phyloP scores from a whole-genome alignment of 2,888 invertebrate genomes.

The Pristionchus fissidentatus region DNA sequence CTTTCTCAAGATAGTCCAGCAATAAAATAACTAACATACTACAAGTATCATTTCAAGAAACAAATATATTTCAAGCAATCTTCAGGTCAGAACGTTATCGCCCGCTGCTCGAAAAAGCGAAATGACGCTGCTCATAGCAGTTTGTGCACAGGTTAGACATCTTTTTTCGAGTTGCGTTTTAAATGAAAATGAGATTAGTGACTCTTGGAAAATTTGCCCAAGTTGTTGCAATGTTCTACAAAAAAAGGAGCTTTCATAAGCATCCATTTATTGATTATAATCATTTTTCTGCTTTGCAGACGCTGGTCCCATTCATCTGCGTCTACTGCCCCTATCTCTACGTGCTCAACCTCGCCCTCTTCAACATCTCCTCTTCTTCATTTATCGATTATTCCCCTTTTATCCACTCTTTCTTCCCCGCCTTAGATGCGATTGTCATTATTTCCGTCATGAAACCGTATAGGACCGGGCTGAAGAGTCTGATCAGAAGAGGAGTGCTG shows the following conservation, averaged over 20 bases:
- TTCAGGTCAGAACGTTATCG: not conserved
- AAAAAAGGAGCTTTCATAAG: no score
- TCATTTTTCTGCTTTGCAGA: constrained; percentile 1
- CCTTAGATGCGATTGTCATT: not conserved
- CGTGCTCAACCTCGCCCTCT: not conserved
- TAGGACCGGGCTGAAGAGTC: not conserved
- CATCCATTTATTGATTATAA: no score
- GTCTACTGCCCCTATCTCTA: not conserved
- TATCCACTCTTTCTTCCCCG: not conserved
- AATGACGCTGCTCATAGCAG: not conserved
- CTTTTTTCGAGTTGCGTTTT: no score
- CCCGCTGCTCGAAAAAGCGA: not conserved
- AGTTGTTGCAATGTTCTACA: no score
- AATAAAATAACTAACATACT: no score
- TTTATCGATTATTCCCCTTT: not conserved
- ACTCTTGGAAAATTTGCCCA: no score
- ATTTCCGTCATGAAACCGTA: not conserved
- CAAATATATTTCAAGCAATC: no score
- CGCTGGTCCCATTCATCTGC: not conserved
- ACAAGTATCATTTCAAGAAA: no score
- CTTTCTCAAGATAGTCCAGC: no score
- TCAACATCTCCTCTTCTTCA: not conserved
- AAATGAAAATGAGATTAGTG: not conserved
- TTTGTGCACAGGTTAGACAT: not conserved
- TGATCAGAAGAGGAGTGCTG: no score